Evolutionary conservation across 2,888 invertebrate genomes (phyloP), one percentile per base, ranked within the genome.

Genomic region (Drosophila mulleri): DNA sequence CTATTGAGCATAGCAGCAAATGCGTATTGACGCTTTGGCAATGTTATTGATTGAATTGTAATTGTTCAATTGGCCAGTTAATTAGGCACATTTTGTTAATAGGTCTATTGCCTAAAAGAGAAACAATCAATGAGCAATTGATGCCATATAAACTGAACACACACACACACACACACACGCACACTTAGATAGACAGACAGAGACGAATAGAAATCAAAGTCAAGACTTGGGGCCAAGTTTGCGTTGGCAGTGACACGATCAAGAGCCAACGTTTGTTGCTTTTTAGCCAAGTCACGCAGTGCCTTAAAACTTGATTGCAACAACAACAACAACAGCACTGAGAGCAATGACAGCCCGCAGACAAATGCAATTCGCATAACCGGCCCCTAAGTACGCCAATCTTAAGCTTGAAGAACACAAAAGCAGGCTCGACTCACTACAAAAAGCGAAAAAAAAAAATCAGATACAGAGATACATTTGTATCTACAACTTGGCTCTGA

Each of bases 221-320:
- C 63, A 62, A 50, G 26, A 44, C 50, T 56, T 64, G 37, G 53
- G 29, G 39, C 64, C 58, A 58, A 59, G 56, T 67, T 58, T 58
- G 41, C 41, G 56, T 42, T 65, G 66, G 66, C 66, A 52, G 66
- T 75, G 82, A 76, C 83, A 82, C 74, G 85, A 84, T 70, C 69
- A 66, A 59, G 44, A 76, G 60, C 60, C 70, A 68, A 44, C 39
- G 61, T 58, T 72, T 29, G 35, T 48, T 73, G 54, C 20, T 67
- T 68, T 58, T 50, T 42, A 80, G 81, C 61, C 88, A 72, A 89
- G 88, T 88, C 85, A 89, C 88, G 85, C 89, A 89, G 70, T 80
- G 84, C 61, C 75, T 74, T 67, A 76, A 87, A 73, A 86, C 86
- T 85, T 73, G 88, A 85, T 83, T 88, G 70, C 41, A 47, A 26